These are phyloP conservation scores for Peromyscus nudipes DNA, from an alignment of 2,797 vertebrate genomes.

Conservation along the genomic window DNA sequence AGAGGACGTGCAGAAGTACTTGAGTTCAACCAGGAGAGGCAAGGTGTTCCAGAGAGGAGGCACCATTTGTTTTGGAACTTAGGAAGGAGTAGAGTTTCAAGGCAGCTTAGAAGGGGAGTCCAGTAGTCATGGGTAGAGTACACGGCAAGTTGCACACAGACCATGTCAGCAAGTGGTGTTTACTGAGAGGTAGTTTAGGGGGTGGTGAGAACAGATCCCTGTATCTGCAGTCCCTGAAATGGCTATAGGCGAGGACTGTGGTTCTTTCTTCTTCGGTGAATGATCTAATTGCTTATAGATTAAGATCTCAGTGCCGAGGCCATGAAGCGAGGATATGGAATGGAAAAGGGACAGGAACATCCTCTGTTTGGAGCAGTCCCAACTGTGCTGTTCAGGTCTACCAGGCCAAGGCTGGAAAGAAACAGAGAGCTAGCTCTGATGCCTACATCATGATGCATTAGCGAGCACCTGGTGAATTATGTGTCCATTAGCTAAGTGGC, in stretches of 20 bases:
- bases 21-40: background rate
- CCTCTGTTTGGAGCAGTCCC: background rate
- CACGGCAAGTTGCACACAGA: slow-evolving; percentile 1
- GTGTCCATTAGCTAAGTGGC: slow-evolving; percentile 77
- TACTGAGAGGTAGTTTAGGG: background rate
- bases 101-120: slow-evolving; percentile 7
- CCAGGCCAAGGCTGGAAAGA: background rate
- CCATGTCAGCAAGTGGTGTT: background rate
- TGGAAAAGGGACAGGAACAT: background rate
- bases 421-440: slow-evolving; percentile 16
- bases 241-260: background rate
- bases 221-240: background rate
- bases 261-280: background rate
- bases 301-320: background rate
- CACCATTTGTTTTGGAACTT: background rate
- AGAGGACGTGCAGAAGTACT: background rate
- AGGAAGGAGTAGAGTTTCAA: slow-evolving; percentile 41
- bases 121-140: background rate
- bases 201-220: background rate
- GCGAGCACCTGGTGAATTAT: slow-evolving; percentile 59
- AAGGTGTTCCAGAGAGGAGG: background rate
- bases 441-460: background rate
- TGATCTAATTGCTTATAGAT: background rate
- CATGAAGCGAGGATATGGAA: background rate
- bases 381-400: background rate